Percentiles rank a stretch among this genome's conserved stretches.
Conservation (phyloP, 2,888 invertebrate genomes). For the Platerodrilus igneus region DNA sequence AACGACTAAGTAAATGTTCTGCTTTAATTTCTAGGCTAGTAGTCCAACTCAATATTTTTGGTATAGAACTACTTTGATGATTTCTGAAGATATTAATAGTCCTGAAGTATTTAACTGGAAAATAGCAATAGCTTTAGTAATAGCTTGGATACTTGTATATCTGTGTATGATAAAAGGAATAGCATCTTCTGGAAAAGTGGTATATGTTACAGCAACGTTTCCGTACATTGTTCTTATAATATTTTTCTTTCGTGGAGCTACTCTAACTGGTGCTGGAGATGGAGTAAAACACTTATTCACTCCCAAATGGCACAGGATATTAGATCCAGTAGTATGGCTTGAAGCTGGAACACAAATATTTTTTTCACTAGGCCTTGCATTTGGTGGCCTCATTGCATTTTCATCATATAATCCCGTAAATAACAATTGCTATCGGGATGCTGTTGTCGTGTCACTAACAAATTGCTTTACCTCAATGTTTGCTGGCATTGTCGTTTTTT, state of each 20-base stretch:
- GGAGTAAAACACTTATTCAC: constrained; percentile 86
- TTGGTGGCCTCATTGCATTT: constrained; percentile 94
- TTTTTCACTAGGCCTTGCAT: constrained; percentile 91
- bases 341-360: constrained; percentile 98
- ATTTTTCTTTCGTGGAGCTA: constrained; percentile 92
- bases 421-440: constrained; percentile 93
- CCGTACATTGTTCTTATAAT: constrained; percentile 93
- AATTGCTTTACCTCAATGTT: constrained; percentile 96
- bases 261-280: constrained; percentile 75
- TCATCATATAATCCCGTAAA: constrained; percentile 95
- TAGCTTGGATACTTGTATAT: constrained; percentile 93
- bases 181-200: constrained; percentile 93
- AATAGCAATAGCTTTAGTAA: constrained; percentile 77
- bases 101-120: constrained; percentile 88
- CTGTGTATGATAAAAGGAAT: constrained; percentile 97
- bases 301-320: constrained; percentile 85
- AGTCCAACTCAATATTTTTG: constrained; percentile 93
- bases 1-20: not conserved
- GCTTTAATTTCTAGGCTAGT: constrained; percentile 61
- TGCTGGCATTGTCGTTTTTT: constrained; percentile 93
- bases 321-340: constrained; percentile 94
- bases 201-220: constrained; percentile 94
- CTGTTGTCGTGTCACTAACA: constrained; percentile 85
- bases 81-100: constrained; percentile 82
- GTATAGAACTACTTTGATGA: constrained; percentile 88